Conservation (phyloP, 2,113 vertebrate genomes). For the Thamnaconus septentrionalis region DNA sequence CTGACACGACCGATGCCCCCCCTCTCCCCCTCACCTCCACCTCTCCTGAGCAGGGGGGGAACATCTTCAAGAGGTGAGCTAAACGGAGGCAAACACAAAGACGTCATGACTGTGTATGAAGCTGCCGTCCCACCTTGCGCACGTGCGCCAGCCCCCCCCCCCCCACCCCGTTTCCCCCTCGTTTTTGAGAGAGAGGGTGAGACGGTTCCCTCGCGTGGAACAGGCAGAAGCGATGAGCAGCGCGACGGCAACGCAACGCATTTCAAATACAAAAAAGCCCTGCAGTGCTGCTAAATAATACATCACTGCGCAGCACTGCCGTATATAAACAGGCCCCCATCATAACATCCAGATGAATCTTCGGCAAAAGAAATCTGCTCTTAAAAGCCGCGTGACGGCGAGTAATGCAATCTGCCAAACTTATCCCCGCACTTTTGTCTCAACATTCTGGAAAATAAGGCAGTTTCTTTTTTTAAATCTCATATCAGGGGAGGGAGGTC, state of each 20-base stretch:
- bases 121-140: too few relatives aligned
- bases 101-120: too few relatives aligned
- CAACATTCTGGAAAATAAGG: not conserved
- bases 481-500: too few relatives aligned
- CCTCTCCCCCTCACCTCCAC: not conserved
- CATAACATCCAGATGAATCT: not conserved
- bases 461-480: not conserved
- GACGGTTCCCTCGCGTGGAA: too few relatives aligned
- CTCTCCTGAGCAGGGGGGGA: conserved; percentile 38
- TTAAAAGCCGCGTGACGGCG: not conserved
- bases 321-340: not conserved
- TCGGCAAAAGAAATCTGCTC: not conserved
- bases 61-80: conserved; percentile 50
- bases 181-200: too few relatives aligned
- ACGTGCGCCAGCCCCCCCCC: too few relatives aligned
- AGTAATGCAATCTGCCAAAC: not conserved
- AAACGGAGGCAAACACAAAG: too few relatives aligned
- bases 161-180: too few relatives aligned
- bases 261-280: not conserved
- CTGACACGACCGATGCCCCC: conserved; percentile 57
- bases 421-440: not conserved
- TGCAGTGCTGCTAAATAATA: not conserved
- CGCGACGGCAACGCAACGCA: too few relatives aligned
- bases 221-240: too few relatives aligned
- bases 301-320: not conserved